Evolutionary conservation across 2,888 invertebrate genomes (phyloP).

Genomic region (Eristalinus aeneus): DNA sequence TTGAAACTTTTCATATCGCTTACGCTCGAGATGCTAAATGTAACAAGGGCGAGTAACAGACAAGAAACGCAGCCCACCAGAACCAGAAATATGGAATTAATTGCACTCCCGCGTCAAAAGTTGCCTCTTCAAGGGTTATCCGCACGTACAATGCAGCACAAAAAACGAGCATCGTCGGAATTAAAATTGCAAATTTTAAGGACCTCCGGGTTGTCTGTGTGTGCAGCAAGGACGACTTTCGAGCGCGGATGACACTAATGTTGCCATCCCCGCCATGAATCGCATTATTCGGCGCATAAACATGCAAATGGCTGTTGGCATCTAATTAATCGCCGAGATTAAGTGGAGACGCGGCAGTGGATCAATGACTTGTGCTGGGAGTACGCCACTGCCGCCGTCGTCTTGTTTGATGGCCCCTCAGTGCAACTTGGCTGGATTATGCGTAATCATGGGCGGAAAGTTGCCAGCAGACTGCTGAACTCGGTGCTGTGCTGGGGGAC

Average conservation of each 20-base stretch:
- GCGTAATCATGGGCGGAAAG: constrained; percentile 25
- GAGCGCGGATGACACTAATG: constrained; percentile 42
- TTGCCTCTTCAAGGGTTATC: constrained; percentile 42
- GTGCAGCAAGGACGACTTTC: constrained; percentile 35
- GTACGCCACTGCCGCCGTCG: background rate
- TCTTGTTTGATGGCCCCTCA: background rate
- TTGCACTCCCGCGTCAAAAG: constrained; percentile 46
- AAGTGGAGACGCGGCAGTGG: constrained; percentile 9
- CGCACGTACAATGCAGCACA: constrained; percentile 10
- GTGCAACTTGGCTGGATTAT: constrained; percentile 28
- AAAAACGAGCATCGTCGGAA: constrained; percentile 34
- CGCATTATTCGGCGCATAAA: constrained; percentile 56
- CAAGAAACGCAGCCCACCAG: background rate
- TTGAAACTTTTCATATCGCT: constrained; percentile 38
- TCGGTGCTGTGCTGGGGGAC: background rate
- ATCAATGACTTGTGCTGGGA: constrained; percentile 30
- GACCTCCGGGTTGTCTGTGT: background rate
- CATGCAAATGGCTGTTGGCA: constrained; percentile 57
- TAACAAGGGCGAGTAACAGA: background rate
- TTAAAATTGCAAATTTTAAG: constrained; percentile 65
- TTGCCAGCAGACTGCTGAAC: background rate
- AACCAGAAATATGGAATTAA: constrained; percentile 30
- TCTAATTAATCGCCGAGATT: constrained; percentile 60
- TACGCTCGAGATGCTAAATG: background rate
- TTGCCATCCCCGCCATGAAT: constrained; percentile 39